A percentile compares a stretch with the other conserved stretches of the same genome.
Evolutionary conservation across 2,797 vertebrate genomes (phyloP).

Genomic region (Danio jaintianensis): DNA sequence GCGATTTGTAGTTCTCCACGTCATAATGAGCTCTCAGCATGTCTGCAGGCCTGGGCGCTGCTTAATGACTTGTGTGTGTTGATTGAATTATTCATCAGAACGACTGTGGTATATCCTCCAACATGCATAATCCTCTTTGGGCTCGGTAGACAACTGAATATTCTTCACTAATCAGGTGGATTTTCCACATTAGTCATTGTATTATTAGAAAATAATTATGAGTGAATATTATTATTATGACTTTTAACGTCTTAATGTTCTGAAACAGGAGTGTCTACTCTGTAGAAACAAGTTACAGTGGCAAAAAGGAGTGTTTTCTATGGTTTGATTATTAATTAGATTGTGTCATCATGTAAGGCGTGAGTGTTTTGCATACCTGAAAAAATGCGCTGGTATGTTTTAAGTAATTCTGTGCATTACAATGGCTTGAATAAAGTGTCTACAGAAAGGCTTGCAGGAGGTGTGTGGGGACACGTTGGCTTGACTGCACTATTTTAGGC

Average conservation of each 20-base stretch:
- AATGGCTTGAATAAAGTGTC: constrained; percentile 23
- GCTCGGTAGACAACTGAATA: constrained; percentile 4
- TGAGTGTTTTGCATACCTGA: background rate
- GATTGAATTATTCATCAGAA: background rate
- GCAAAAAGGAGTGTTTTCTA: background rate
- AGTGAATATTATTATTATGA: background rate
- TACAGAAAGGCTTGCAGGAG: constrained; percentile 50
- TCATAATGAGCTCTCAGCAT: constrained; percentile 16
- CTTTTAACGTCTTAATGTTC: background rate
- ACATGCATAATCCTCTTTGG: constrained; percentile 13
- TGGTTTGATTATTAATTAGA: background rate
- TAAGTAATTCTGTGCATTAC: background rate
- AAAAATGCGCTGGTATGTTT: too few relatives aligned
- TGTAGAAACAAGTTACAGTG: background rate
- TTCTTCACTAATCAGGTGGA: background rate
- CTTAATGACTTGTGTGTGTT: background rate
- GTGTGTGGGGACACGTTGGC: constrained; percentile 47
- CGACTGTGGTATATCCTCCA: background rate
- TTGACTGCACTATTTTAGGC: constrained; percentile 73
- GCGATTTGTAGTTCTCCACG: background rate
- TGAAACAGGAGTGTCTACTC: background rate
- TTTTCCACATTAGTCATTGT: background rate
- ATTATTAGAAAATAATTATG: constrained; percentile 28
- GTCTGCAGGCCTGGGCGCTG: constrained; percentile 8
- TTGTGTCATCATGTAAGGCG: background rate